phyloP scores from a whole-genome alignment of 2,797 vertebrate genomes.

The Cyprinodon diabolis region DNA sequence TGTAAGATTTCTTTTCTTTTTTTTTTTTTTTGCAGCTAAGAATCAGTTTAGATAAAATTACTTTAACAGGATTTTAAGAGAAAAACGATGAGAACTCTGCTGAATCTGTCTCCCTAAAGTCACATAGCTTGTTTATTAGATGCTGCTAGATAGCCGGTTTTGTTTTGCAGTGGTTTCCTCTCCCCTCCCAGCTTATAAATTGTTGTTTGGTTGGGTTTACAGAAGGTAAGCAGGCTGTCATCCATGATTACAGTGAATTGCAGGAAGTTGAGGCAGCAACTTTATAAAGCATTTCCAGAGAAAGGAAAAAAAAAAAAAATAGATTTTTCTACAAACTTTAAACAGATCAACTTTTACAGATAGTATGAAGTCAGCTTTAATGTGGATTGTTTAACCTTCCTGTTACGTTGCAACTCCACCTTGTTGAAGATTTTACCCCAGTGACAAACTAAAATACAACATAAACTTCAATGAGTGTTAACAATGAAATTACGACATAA shows the following conservation, averaged over 20 bases:
- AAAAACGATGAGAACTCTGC: not conserved
- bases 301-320: not conserved
- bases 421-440: too few species aligned
- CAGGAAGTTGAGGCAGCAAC: slow-evolving; percentile 3
- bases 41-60: not conserved
- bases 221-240: slow-evolving; percentile 6
- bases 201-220: slow-evolving; percentile 5
- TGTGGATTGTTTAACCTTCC: too few species aligned
- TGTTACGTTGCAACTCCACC: too few species aligned
- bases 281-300: not conserved
- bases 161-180: slow-evolving; percentile 17
- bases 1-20: not conserved
- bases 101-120: not conserved
- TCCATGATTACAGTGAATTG: slow-evolving; percentile 17
- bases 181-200: slow-evolving; percentile 21
- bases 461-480: too few species aligned
- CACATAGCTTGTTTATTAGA: not conserved
- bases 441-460: too few species aligned
- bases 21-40: not conserved
- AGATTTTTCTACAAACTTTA: not conserved
- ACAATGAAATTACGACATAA: too few species aligned
- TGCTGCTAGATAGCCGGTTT: slow-evolving; percentile 12
- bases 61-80: not conserved
- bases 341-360: not conserved
- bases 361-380: too few species aligned